Conservation (phyloP, 1,140 invertebrate species). For the Aculops lycopersici region DNA sequence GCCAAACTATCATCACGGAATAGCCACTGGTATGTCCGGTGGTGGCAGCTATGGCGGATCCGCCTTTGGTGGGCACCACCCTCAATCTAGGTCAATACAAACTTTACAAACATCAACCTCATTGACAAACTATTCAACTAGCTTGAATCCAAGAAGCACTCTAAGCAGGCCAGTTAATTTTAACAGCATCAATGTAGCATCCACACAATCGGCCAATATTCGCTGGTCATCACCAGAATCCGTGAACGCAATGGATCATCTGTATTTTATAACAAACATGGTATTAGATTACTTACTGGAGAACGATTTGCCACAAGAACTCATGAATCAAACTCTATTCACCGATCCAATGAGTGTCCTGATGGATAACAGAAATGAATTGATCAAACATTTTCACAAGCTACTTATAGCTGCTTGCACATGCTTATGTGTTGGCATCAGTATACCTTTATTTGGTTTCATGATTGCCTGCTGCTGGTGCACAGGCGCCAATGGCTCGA, state of each 20-base stretch:
- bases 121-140: no score
- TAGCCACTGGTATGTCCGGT: no score
- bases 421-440: constrained; percentile 5
- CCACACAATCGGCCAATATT: background rate
- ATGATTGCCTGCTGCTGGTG: constrained; percentile 5
- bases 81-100: no score
- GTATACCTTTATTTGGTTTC: constrained; percentile 4
- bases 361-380: constrained; percentile 4
- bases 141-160: no score
- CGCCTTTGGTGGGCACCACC: no score
- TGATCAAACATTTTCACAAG: constrained; percentile 4
- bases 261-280: constrained; percentile 7
- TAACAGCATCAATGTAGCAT: background rate
- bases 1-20: no score
- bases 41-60: no score
- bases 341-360: constrained; percentile 4
- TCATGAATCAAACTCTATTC: constrained; percentile 7
- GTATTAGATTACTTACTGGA: constrained; percentile 3
- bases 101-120: no score
- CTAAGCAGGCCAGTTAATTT: background rate
- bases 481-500: background rate
- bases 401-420: constrained; percentile 2
- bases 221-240: background rate
- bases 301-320: constrained; percentile 3
- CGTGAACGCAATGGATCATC: constrained; percentile 8